Evolutionary conservation across 2,888 invertebrate species (phyloP), one percentile per base, ranked within the genome.

Genomic region (Eupithecia inturbata): DNA sequence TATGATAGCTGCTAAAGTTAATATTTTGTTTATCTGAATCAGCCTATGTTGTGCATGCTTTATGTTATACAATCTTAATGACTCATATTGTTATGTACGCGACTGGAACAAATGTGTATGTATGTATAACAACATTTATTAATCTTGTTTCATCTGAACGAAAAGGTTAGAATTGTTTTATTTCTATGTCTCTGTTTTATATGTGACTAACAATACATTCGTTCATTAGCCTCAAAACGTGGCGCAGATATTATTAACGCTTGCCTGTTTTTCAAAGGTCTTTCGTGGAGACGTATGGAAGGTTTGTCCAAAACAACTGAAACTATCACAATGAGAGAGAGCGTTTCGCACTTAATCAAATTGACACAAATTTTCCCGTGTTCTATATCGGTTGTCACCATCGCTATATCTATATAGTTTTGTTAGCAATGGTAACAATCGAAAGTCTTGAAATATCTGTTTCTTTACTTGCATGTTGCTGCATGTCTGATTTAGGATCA

Each of bases 211-310:
- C 86, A 79, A 75, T 79, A 75, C 81, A 73, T 86, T 86, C 85
- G 82, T 85, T 85, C 81, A 84, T 76, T 91, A 91, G 91, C 89
- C 89, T 87, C 87, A 89, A 90, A 90, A 87, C 87, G 89, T 91
- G 88, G 88, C 88, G 89, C 87, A 90, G 89, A 90, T 86, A 88
- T 86, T 89, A 90, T 89, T 92, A 92, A 91, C 91, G 87, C 90
- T 91, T 91, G 88, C 88, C 87, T 91, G 88, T 92, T 92, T 93
- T 92, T 91, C 91, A 88, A 93, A 96, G 96, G 96, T 95, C 95
- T 96, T 95, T 93, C 95, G 95, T 85, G 96, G 96, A 95, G 93
- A 95, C 91, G 93, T 94, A 89, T 95, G 95, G 95, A 96, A 96
- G 96, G 96, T 96, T 95, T 95, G 95, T 96, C 87, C 85, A 87